Evolutionary conservation across 1,140 invertebrate species (phyloP).

Genomic region (Ips nitidus): DNA sequence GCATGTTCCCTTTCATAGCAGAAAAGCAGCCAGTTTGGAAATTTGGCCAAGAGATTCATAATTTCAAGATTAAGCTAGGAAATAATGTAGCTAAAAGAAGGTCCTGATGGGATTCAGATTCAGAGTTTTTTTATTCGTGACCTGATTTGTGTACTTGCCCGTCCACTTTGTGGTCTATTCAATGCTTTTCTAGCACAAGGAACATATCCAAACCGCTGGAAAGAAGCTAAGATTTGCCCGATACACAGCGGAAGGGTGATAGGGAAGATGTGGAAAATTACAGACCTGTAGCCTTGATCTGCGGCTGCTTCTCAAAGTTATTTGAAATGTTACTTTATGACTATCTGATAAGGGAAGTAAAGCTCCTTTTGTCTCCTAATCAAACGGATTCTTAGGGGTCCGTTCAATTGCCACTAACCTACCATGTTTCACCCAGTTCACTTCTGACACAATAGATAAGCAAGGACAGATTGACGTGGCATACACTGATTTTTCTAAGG

Average conservation of each 20-base stretch:
- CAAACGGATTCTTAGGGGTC: not conserved
- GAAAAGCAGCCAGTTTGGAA: too few relatives aligned
- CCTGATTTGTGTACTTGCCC: too few relatives aligned
- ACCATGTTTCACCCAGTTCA: not conserved
- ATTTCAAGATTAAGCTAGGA: too few relatives aligned
- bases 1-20: too few relatives aligned
- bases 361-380: not conserved
- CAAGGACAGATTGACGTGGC: slow-evolving; percentile 1
- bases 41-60: too few relatives aligned
- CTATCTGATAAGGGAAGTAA: not conserved
- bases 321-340: not conserved
- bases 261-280: slow-evolving; percentile 4
- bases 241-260: slow-evolving; percentile 6
- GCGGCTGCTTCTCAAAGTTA: not conserved
- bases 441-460: not conserved
- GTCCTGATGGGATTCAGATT: too few relatives aligned
- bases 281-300: slow-evolving; percentile 7
- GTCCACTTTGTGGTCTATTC: too few relatives aligned
- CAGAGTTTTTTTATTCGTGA: too few relatives aligned
- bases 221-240: slow-evolving; percentile 10
- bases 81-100: too few relatives aligned
- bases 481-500: slow-evolving; percentile 7
- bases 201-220: not conserved
- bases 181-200: too few relatives aligned
- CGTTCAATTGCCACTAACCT: slow-evolving; percentile 2